phyloP scores from a whole-genome alignment of 2,888 invertebrate species.

The Acrobasis consociella region DNA sequence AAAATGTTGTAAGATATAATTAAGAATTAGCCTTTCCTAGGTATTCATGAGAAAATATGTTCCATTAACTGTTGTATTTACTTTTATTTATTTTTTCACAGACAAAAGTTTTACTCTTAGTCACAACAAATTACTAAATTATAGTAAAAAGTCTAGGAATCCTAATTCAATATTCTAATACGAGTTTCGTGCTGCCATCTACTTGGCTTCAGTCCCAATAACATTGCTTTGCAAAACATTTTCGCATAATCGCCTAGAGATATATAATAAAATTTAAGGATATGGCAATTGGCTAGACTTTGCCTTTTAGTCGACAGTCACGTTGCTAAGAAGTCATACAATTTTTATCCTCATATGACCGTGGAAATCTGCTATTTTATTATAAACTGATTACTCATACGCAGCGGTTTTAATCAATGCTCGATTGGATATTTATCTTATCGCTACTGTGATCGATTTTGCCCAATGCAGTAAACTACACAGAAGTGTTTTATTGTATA shows the following conservation, averaged over 20 bases:
- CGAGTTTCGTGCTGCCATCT: neutral
- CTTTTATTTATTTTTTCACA: too few relatives aligned
- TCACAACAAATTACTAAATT: neutral
- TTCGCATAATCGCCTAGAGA: too few relatives aligned
- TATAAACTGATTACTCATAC: slow-evolving; percentile 2
- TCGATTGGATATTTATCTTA: slow-evolving; percentile 17
- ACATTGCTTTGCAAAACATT: neutral
- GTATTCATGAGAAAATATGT: too few relatives aligned
- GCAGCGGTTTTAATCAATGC: slow-evolving; percentile 9
- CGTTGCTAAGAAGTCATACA: slow-evolving; percentile 5
- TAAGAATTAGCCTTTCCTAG: too few relatives aligned
- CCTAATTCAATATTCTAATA: slow-evolving; percentile 1
- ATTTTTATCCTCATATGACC: slow-evolving; percentile 9
- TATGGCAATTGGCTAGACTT: neutral
- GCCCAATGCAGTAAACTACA: neutral
- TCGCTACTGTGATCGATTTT: slow-evolving; percentile 3
- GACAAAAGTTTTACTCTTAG: too few relatives aligned
- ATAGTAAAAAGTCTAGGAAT: neutral
- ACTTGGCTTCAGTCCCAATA: neutral
- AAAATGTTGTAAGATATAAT: too few relatives aligned
- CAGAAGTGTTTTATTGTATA: neutral
- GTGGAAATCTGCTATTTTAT: slow-evolving; percentile 4
- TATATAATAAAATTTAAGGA: slow-evolving; percentile 4
- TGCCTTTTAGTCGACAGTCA: neutral
- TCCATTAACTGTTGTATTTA: too few relatives aligned